Evolutionary conservation across 1,140 invertebrate genomes (phyloP).

Genomic region (Magallana gigas): DNA sequence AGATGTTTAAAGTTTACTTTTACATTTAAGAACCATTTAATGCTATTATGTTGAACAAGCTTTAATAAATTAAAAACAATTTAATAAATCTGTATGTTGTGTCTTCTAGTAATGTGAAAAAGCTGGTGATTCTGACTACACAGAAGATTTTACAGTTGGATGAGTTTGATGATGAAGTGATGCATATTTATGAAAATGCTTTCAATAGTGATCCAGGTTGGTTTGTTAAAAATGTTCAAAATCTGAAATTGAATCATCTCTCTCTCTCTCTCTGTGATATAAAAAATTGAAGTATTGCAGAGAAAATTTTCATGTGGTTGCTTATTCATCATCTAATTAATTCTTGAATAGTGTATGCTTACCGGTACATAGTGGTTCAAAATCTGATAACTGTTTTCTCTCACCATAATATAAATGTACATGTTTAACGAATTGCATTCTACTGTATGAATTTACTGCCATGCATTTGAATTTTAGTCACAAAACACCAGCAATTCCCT

Average conservation of each 20-base stretch:
- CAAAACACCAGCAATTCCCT: constrained; percentile 42
- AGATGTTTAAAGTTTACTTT: too few species aligned
- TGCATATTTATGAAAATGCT: constrained; percentile 48
- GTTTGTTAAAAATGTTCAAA: neutral
- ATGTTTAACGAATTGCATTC: too few species aligned
- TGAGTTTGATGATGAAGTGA: constrained; percentile 36
- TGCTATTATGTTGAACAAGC: too few species aligned
- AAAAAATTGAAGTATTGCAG: neutral
- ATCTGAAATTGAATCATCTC: neutral
- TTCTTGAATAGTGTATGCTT: too few species aligned
- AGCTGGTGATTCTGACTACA: constrained; percentile 48
- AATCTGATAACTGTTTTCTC: neutral
- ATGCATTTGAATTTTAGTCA: constrained; percentile 40
- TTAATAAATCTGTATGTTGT: neutral
- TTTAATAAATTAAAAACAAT: too few species aligned
- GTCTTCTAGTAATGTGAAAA: constrained; percentile 48
- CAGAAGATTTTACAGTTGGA: constrained; percentile 41
- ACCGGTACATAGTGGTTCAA: too few species aligned
- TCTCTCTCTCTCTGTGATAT: neutral
- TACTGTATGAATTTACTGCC: too few species aligned
- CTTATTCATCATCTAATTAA: too few species aligned
- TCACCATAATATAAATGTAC: too few species aligned
- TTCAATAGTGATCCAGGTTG: constrained; percentile 55
- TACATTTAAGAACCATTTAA: too few species aligned
- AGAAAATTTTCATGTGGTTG: too few species aligned